Conservation (phyloP, 2,888 invertebrate species). For the Netelia inedita region DNA sequence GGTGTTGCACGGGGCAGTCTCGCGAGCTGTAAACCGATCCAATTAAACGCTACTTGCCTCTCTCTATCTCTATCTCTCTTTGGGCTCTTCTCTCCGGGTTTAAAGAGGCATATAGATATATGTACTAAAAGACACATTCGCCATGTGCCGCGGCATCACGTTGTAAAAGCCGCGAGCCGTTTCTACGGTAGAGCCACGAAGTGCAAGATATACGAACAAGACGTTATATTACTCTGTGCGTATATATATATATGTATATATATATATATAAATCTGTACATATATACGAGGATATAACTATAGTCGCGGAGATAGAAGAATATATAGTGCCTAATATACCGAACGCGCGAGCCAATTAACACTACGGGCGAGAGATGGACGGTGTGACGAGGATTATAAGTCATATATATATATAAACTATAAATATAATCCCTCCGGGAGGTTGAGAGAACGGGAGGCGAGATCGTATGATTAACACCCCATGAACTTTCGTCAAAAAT, state of each 20-base stretch:
- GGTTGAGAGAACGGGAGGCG: conserved; percentile 69
- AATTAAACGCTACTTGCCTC: conserved; percentile 75
- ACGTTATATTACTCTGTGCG: conserved; percentile 48
- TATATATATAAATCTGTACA: background rate
- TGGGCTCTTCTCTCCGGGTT: background rate
- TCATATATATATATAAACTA: conserved; percentile 72
- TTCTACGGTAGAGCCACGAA: conserved; percentile 34
- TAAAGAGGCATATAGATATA: conserved; percentile 23
- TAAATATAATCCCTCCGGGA: conserved; percentile 79
- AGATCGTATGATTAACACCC: conserved; percentile 32
- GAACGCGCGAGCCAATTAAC: conserved; percentile 79
- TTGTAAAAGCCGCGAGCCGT: conserved; percentile 73
- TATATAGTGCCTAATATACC: conserved; percentile 57
- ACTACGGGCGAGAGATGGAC: conserved; percentile 65
- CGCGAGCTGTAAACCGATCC: conserved; percentile 80
- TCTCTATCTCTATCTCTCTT: conserved; percentile 3
- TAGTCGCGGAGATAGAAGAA: conserved; percentile 44
- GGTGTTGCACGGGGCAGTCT: conserved; percentile 69
- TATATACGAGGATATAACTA: background rate
- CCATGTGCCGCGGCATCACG: conserved; percentile 49
- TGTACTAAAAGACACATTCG: conserved; percentile 63
- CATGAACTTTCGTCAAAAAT: background rate
- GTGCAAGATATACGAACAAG: conserved; percentile 59
- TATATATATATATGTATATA: background rate
- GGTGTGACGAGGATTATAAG: conserved; percentile 79